Conservation (phyloP, 53 echinoderm and acorn worm species). For the Temnopleurus reevesii region DNA sequence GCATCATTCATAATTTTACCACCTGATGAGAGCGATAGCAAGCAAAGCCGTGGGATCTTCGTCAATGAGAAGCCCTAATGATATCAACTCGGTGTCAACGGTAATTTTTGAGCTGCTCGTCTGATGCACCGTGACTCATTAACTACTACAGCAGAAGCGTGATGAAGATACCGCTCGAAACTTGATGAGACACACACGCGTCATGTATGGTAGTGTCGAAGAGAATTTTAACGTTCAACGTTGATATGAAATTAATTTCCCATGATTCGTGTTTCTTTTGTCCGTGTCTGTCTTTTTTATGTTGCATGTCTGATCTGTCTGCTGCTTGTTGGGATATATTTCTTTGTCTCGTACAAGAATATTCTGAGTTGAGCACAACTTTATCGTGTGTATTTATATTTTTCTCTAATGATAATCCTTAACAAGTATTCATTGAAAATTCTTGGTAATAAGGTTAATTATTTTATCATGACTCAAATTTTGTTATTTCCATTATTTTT, state of each 20-base stretch:
- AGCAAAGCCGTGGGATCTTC: not conserved
- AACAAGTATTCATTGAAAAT: too few species aligned
- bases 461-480: too few species aligned
- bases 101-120: not conserved
- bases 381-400: too few species aligned
- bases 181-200: not conserved
- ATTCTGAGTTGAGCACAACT: too few species aligned
- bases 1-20: slow-evolving; percentile 9
- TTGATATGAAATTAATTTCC: not conserved
- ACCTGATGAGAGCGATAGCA: not conserved
- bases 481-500: too few species aligned
- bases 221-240: not conserved
- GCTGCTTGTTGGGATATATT: too few species aligned
- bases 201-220: slow-evolving; percentile 6
- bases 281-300: too few species aligned
- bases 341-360: too few species aligned
- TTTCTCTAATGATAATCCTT: too few species aligned
- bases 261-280: not conserved
- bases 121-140: slow-evolving; percentile 48
- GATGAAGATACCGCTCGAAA: not conserved
- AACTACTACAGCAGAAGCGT: not conserved
- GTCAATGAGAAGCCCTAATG: slow-evolving; percentile 16
- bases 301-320: too few species aligned
- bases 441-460: too few species aligned
- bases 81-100: slow-evolving; percentile 10